A percentile compares a stretch with the other conserved stretches of the same genome.
phyloP scores from a whole-genome alignment of 2,888 invertebrate genomes.

The Drosophila macrospina region DNA sequence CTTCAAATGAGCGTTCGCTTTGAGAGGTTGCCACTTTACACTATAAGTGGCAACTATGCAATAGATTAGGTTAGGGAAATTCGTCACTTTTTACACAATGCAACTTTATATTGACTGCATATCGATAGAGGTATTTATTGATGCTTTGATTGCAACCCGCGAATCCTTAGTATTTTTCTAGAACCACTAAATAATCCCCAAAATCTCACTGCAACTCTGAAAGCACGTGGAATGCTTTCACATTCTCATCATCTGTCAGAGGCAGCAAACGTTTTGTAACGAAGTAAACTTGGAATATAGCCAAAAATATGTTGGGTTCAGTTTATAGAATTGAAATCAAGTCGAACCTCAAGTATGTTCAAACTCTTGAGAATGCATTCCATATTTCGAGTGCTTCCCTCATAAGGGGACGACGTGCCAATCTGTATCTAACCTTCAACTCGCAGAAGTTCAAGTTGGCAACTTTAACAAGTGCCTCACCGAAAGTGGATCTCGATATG shows the following conservation, averaged over 20 bases:
- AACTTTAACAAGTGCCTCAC: not conserved
- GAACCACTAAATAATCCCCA: not conserved
- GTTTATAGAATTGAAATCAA: not conserved
- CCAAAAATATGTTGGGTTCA: not conserved
- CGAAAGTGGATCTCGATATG: not conserved
- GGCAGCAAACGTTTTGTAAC: no score
- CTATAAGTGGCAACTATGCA: no score
- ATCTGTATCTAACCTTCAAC: not conserved
- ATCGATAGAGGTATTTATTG: not conserved
- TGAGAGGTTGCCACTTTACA: no score
- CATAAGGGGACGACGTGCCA: not conserved
- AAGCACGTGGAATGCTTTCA: no score
- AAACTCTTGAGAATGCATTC: not conserved
- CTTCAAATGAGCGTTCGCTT: no score
- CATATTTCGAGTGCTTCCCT: not conserved
- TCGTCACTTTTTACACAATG: no score
- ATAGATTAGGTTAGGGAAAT: no score
- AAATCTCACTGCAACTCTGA: not conserved
- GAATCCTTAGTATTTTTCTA: not conserved
- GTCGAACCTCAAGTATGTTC: slow-evolving; percentile 1
- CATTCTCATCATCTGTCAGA: no score
- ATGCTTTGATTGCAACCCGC: not conserved
- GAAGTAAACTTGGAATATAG: not conserved
- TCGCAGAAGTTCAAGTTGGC: not conserved
- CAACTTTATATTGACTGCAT: not conserved